These are phyloP conservation scores for Enteromius fasciolatus DNA, from an alignment of 2,797 vertebrate species.

Conservation along the genomic window DNA sequence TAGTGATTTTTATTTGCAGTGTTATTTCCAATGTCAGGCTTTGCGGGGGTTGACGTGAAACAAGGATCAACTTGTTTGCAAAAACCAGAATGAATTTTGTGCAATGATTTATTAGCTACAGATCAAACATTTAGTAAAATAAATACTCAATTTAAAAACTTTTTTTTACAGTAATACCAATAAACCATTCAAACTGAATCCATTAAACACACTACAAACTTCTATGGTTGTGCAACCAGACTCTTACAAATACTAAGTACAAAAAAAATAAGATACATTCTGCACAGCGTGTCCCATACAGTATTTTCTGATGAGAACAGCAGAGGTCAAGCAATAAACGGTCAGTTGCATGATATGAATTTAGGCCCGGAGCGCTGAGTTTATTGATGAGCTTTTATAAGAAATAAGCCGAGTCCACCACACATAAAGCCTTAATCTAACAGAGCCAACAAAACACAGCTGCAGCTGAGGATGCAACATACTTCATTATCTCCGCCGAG, in stretches of 20 bases:
- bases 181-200: not conserved
- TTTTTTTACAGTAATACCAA: not conserved
- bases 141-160: not conserved
- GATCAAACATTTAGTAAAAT: not conserved
- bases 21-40: not conserved
- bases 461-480: conserved; percentile 48
- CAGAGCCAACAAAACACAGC: conserved; percentile 62
- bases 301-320: conserved; percentile 1
- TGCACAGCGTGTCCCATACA: not conserved
- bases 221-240: not conserved
- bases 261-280: not conserved
- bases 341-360: conserved; percentile 15
- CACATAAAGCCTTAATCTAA: conserved; percentile 53
- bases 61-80: not conserved
- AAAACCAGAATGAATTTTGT: not conserved
- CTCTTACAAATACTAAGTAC: not conserved
- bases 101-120: not conserved
- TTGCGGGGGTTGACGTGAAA: not conserved
- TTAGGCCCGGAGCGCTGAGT: not conserved
- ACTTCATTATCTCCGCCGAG: conserved; percentile 43
- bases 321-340: conserved; percentile 2
- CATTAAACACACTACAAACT: not conserved
- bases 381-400: conserved; percentile 49
- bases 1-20: not conserved
- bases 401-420: conserved; percentile 38